Percentiles rank a stretch among this genome's conserved stretches.
Conservation (phyloP, 1,140 invertebrate species). For the Cepaea nemoralis region DNA sequence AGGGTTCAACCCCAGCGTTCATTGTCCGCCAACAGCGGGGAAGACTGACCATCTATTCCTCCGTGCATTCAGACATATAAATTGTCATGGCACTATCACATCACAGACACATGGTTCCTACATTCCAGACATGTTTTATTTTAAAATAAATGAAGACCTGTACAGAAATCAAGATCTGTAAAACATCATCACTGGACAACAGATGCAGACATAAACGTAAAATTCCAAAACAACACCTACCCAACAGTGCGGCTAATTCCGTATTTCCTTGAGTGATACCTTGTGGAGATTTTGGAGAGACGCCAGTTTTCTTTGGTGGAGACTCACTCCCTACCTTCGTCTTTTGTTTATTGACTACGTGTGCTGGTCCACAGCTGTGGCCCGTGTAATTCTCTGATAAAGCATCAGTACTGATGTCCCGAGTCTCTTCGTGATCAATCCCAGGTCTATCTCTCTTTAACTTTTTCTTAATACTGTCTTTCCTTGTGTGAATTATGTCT, state of each 20-base stretch:
- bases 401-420: slow-evolving; percentile 56
- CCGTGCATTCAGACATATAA: no score
- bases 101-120: no score
- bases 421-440: slow-evolving; percentile 53
- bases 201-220: no score
- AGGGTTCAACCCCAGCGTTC: no score
- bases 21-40: no score
- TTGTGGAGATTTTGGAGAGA: background rate
- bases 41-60: no score
- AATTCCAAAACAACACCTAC: slow-evolving; percentile 49
- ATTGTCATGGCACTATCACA: no score
- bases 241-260: slow-evolving; percentile 62
- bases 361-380: slow-evolving; percentile 42
- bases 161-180: no score
- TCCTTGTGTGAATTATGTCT: slow-evolving; percentile 80
- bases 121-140: no score
- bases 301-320: background rate
- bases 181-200: no score
- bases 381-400: slow-evolving; percentile 42
- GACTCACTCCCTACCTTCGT: background rate
- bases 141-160: no score
- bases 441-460: slow-evolving; percentile 26
- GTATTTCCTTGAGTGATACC: slow-evolving; percentile 38
- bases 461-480: slow-evolving; percentile 76
- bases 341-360: no score